phyloP scores from a whole-genome alignment of 2,888 invertebrate species.

The Antheraea assamensis region DNA sequence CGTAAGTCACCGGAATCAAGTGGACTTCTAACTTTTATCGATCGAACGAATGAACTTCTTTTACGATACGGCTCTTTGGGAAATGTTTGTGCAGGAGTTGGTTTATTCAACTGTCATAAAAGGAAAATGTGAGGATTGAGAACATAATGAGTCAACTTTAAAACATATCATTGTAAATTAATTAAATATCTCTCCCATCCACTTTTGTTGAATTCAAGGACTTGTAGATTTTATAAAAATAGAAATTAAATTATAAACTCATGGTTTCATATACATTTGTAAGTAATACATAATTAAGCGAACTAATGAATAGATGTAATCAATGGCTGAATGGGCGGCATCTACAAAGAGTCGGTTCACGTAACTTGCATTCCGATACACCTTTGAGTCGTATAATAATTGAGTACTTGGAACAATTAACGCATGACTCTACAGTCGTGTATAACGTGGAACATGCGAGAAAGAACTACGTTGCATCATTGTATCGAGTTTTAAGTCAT shows the following conservation, averaged over 20 bases:
- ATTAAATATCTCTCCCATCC: background rate
- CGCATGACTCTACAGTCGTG: slow-evolving; percentile 19
- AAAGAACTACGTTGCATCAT: background rate
- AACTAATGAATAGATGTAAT: slow-evolving; percentile 52
- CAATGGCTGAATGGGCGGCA: slow-evolving; percentile 62
- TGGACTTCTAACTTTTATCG: slow-evolving; percentile 8
- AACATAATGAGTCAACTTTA: background rate
- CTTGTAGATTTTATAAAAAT: background rate
- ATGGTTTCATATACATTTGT: background rate
- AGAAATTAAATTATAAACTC: background rate
- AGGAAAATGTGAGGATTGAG: background rate
- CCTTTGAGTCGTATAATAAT: slow-evolving; percentile 22
- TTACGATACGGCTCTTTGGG: slow-evolving; percentile 4
- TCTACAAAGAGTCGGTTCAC: slow-evolving; percentile 48
- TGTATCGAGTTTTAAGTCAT: background rate
- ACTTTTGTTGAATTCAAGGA: background rate
- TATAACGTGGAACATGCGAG: slow-evolving; percentile 5
- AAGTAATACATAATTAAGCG: slow-evolving; percentile 20
- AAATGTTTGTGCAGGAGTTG: background rate
- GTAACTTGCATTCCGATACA: slow-evolving; percentile 33
- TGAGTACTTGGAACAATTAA: slow-evolving; percentile 24
- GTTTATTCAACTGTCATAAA: background rate
- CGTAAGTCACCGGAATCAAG: slow-evolving; percentile 8
- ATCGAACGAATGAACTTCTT: slow-evolving; percentile 1
- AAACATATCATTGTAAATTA: background rate